phyloP scores from a whole-genome alignment of 1,140 invertebrate genomes.

The Heliconius melpomene region DNA sequence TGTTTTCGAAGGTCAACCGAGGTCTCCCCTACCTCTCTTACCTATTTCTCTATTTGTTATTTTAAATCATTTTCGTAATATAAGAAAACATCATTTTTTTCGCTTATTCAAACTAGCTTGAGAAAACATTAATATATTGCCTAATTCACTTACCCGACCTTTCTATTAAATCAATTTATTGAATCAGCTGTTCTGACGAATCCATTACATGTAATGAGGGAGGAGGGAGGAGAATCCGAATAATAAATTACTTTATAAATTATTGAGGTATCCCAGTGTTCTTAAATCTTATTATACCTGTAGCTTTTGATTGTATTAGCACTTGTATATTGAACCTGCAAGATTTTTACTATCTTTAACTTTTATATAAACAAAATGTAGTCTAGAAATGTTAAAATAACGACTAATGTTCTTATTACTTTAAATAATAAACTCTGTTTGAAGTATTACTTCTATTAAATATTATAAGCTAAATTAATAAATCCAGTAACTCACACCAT shows the following conservation, averaged over 20 bases:
- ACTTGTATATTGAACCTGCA: background rate
- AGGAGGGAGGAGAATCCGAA: background rate
- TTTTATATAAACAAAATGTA: no score
- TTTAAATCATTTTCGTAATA: background rate
- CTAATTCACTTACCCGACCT: constrained; percentile 21
- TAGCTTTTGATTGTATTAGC: background rate
- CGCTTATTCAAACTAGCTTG: background rate
- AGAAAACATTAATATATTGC: constrained; percentile 18
- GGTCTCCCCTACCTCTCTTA: background rate
- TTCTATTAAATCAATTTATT: constrained; percentile 18
- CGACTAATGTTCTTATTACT: no score
- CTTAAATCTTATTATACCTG: background rate
- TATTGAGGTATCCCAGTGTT: background rate
- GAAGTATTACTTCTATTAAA: no score
- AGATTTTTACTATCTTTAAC: no score
- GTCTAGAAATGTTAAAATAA: no score
- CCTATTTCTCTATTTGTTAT: background rate
- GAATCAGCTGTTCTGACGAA: constrained; percentile 7
- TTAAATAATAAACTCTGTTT: no score
- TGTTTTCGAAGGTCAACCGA: no score
- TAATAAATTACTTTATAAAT: constrained; percentile 2
- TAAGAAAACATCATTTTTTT: background rate
- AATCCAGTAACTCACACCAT: no score
- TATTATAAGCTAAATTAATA: no score
- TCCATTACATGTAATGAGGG: background rate